phyloP scores from a whole-genome alignment of 2,888 invertebrate species.

The Alviniconcha strummeri region DNA sequence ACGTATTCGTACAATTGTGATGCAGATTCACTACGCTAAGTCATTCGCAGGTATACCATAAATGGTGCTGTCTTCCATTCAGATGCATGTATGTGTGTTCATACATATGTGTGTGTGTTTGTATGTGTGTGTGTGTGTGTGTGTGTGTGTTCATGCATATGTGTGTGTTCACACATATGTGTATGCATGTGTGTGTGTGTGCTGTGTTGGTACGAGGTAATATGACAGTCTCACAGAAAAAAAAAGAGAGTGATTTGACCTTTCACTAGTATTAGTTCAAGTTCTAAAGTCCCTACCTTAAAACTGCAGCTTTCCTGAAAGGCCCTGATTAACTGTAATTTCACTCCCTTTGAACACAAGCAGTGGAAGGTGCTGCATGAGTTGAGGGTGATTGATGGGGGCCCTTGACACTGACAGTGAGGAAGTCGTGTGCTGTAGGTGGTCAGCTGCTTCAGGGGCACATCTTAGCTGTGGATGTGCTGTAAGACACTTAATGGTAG shows the following conservation, averaged over 20 bases:
- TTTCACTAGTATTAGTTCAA: not conserved
- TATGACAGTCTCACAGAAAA: not conserved
- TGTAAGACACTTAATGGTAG: no score
- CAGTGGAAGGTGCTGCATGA: no score
- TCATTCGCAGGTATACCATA: conserved; percentile 31
- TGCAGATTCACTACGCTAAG: conserved; percentile 43
- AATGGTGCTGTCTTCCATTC: no score
- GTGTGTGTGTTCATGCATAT: not conserved
- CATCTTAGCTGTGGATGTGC: no score
- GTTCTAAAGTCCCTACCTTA: not conserved
- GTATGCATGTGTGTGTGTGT: conserved; percentile 15
- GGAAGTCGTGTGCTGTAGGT: no score
- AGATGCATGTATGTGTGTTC: not conserved
- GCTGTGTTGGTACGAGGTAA: not conserved
- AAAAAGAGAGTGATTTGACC: not conserved
- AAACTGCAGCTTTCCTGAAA: no score
- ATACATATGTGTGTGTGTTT: not conserved
- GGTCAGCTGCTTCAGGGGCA: no score
- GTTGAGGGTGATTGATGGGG: no score
- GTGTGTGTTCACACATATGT: not conserved
- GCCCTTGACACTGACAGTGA: no score
- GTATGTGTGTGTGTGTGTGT: conserved; percentile 5
- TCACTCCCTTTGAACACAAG: not conserved
- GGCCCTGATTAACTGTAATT: not conserved
- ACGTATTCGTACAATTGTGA: conserved; percentile 36